Conservation (phyloP, 2,113 vertebrate species). For the Phainopepla nitens region DNA sequence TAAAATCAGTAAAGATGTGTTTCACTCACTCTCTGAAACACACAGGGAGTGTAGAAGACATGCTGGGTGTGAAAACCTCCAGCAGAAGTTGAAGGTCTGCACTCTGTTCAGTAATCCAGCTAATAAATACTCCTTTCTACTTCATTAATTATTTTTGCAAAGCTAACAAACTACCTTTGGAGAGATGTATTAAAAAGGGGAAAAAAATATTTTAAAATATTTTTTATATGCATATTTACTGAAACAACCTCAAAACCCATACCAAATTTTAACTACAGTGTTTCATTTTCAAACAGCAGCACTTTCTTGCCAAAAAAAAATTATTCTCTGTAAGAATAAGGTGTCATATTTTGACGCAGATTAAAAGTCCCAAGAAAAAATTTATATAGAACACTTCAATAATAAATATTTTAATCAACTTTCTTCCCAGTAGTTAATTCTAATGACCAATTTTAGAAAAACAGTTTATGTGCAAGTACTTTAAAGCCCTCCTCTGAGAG, state of each 20-base stretch:
- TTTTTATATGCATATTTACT: not conserved
- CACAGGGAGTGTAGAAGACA: not conserved
- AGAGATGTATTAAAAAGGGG: not conserved
- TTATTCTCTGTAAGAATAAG: not conserved
- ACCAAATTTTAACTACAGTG: not conserved
- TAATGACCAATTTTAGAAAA: not conserved
- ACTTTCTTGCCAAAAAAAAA: not conserved
- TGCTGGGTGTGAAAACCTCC: not conserved
- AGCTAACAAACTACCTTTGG: not conserved
- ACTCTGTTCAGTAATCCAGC: not conserved
- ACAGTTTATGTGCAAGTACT: not conserved
- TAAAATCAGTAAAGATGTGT: not conserved
- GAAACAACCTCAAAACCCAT: not conserved
- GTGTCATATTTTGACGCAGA: not conserved
- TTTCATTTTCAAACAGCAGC: not conserved
- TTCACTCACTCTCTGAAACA: not conserved
- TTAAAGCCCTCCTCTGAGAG: not conserved
- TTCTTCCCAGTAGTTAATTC: not conserved
- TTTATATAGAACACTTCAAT: not conserved
- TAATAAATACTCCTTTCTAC: not conserved
- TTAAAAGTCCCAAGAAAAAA: not conserved
- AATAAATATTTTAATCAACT: not conserved
- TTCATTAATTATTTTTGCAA: not conserved
- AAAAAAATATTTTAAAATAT: not conserved
- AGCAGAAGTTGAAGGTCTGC: not conserved